Evolutionary conservation across 2,888 invertebrate species (phyloP).

Genomic region (Operophtera brumata): DNA sequence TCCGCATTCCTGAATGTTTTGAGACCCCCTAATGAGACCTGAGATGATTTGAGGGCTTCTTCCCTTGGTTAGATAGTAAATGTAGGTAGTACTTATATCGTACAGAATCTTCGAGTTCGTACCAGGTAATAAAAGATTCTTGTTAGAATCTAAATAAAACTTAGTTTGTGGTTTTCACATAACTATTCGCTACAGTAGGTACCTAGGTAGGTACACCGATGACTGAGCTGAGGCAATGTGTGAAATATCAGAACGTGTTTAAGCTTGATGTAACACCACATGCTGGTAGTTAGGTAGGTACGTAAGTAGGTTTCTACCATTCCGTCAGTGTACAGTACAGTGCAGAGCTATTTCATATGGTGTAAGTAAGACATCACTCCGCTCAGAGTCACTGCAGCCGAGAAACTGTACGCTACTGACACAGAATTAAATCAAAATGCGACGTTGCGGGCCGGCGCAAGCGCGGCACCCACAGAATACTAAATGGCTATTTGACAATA

Average conservation of each 20-base stretch:
- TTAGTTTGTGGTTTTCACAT: slow-evolving; percentile 25
- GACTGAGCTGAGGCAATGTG: slow-evolving; percentile 44
- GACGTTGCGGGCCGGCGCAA: slow-evolving; percentile 34
- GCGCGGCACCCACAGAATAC: slow-evolving; percentile 46
- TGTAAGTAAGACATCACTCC: slow-evolving; percentile 10
- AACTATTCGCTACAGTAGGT: slow-evolving; percentile 44
- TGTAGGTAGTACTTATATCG: too few relatives aligned
- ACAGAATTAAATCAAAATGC: slow-evolving; percentile 68
- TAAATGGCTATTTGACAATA: slow-evolving; percentile 49
- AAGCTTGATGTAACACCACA: slow-evolving; percentile 7
- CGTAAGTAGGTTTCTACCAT: neutral
- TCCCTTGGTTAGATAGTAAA: too few relatives aligned
- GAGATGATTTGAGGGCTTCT: too few relatives aligned
- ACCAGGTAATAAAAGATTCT: slow-evolving; percentile 12
- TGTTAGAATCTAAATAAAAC: slow-evolving; percentile 1
- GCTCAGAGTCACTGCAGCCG: slow-evolving; percentile 37
- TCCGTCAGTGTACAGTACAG: neutral
- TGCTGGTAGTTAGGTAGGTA: neutral
- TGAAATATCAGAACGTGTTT: slow-evolving; percentile 41
- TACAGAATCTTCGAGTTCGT: too few relatives aligned
- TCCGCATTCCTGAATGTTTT: too few relatives aligned
- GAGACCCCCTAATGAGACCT: too few relatives aligned
- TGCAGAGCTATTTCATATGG: slow-evolving; percentile 48
- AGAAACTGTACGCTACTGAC: slow-evolving; percentile 68
- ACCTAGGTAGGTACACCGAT: slow-evolving; percentile 27